These are phyloP conservation scores for Sphyrna mokarran DNA, from an alignment of 2,113 vertebrate species.

Conservation along the genomic window DNA sequence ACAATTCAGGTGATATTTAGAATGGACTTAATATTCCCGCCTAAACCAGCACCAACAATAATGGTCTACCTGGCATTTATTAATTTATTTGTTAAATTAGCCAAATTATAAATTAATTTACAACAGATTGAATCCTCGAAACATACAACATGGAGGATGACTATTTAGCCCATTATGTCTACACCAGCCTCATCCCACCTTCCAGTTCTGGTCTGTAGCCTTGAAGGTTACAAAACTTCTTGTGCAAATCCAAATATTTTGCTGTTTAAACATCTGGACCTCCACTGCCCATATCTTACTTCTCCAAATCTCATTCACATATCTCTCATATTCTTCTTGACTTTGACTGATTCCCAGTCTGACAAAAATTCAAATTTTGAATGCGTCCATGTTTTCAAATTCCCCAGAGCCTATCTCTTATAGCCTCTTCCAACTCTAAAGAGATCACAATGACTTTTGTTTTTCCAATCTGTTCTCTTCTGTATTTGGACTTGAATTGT, in stretches of 20 bases:
- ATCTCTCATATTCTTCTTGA: not conserved
- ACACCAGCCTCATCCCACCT: not conserved
- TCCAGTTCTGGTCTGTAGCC: not conserved
- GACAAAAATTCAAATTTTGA: not conserved
- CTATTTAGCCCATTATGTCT: not conserved
- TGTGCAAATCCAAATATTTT: not conserved
- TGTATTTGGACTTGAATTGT: not conserved
- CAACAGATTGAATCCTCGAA: not conserved
- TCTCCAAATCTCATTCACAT: not conserved
- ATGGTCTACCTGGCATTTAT: not conserved
- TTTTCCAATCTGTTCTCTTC: not conserved
- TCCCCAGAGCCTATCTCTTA: not conserved
- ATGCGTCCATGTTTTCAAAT: not conserved
- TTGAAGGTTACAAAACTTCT: not conserved
- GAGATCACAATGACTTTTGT: no score
- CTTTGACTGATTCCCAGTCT: not conserved
- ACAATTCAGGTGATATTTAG: not conserved
- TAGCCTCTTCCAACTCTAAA: not conserved
- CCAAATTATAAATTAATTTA: not conserved
- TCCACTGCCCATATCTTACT: not conserved
- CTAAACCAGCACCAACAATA: not conserved
- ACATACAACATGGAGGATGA: not conserved
- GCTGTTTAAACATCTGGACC: not conserved
- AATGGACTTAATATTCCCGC: not conserved
- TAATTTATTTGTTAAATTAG: not conserved